Percentiles rank a stretch among this genome's conserved stretches.
phyloP scores from a whole-genome alignment of 2,113 vertebrate species.

The Oxyruncus cristatus region DNA sequence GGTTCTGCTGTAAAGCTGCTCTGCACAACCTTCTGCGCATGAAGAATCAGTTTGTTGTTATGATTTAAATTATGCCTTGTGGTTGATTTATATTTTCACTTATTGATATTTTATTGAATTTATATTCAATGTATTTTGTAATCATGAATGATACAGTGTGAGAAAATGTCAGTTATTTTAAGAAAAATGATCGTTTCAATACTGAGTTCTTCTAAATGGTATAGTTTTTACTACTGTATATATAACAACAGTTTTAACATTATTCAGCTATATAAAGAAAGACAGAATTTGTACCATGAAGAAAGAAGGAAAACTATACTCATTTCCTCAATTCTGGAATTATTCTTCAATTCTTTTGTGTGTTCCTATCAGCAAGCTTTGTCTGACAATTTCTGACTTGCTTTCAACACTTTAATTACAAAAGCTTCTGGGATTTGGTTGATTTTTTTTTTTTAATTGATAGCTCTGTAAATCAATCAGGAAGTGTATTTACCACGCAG shows the following conservation, averaged over 20 bases:
- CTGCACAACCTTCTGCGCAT: not conserved
- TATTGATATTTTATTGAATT: too few species aligned
- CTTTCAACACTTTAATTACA: not conserved
- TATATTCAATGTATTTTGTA: not conserved
- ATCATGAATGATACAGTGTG: not conserved
- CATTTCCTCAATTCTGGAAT: not conserved
- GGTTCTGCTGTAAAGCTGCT: not conserved
- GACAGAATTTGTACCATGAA: not conserved
- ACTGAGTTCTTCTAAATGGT: not conserved
- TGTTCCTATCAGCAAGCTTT: not conserved
- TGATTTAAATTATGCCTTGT: not conserved
- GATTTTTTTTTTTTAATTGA: not conserved
- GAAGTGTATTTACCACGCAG: not conserved
- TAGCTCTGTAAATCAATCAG: not conserved
- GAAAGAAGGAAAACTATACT: not conserved
- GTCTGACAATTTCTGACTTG: not conserved
- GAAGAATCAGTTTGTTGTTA: not conserved
- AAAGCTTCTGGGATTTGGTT: not conserved
- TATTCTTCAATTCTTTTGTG: not conserved
- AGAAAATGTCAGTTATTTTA: not conserved
- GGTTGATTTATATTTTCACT: not conserved
- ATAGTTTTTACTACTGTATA: not conserved
- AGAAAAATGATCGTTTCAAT: not conserved
- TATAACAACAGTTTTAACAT: not conserved
- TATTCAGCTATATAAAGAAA: not conserved